A percentile compares a stretch with the other conserved stretches of the same genome.
Conservation (phyloP, 2,797 vertebrate genomes). For the Margarornis squamiger region DNA sequence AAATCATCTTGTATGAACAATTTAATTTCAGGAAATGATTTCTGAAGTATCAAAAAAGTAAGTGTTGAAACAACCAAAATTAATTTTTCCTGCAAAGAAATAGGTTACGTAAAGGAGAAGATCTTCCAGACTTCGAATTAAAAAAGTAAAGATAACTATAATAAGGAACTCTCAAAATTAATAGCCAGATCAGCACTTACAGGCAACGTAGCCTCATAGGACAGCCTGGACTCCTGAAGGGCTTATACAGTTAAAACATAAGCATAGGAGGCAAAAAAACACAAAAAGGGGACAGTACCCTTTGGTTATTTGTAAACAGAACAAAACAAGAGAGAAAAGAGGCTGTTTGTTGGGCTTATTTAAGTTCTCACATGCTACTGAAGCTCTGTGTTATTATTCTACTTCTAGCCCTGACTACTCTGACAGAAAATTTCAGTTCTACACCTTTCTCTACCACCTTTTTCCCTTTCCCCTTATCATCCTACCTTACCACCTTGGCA, state of each 20-base stretch:
- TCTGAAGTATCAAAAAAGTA: neutral
- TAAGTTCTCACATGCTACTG: neutral
- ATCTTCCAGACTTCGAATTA: neutral
- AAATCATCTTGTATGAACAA: neutral
- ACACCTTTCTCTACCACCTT: neutral
- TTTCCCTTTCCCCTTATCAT: neutral
- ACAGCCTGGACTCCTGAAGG: neutral
- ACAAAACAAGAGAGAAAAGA: neutral
- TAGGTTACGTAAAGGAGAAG: neutral
- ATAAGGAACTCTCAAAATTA: neutral
- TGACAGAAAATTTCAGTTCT: neutral
- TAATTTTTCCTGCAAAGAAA: neutral
- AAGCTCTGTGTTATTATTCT: neutral
- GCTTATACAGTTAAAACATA: neutral
- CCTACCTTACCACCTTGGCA: neutral
- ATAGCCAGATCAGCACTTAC: neutral
- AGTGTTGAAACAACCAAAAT: neutral
- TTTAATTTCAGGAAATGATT: neutral
- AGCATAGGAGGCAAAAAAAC: neutral
- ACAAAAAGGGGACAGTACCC: neutral
- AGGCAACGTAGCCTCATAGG: neutral
- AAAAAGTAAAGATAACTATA: neutral
- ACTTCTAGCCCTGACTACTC: neutral
- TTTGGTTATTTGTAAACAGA: neutral
- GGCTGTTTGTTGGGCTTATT: neutral